Base-by-base conservation (phyloP, 2,113 vertebrate species). In the Mystacornis crossleyi region DNA sequence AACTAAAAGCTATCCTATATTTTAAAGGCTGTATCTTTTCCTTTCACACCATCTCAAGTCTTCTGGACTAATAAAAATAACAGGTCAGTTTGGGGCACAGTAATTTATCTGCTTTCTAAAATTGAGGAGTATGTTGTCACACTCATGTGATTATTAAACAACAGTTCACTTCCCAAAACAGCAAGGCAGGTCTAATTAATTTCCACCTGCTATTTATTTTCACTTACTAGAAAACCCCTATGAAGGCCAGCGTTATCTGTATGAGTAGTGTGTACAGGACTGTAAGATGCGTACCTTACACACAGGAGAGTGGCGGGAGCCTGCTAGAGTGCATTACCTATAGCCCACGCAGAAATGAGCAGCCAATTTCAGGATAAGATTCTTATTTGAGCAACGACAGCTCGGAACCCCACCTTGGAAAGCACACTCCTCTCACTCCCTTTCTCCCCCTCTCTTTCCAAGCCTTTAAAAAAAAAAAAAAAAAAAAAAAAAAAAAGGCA, bases 31-130 rank as follows among this genome's bases (percentile, higher is more conserved):
- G 48, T 47, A 86, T 90, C 51, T 86, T 93, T 79, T 84, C 55
- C 45, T 83, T 94, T 89, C 58, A 53, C 19, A 7, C 43, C 66
- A 91, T 51, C 54, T 81, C 74, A 80, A 7, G 55, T 94, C 81
- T 65, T 92, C 77, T 65, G 55, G 64, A 86, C 84, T 91, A 85
- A 81, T 90, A 93, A 85, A 95, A 94, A 92, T 25, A 70, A 70
- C 88, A 78, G 77, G 74, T 48, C 74, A 94, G 25, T 87, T 38
- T 16, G 62, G 75, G 73, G 70, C 80, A 33, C 14, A 85, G 79
- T 78, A 57, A 92, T 96, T 94, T 89, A 93, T 84, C 88, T 89
- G 80, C 86, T 80, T 97, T 96, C 70, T 70, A 69, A 93, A 97
- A 96, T 28, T 93, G 82, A 81, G 87, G 51, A 94, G 60, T 58